Percentiles rank a stretch among this genome's conserved stretches.
Conservation (phyloP, 2,888 invertebrate genomes). For the Orthosia cruda region DNA sequence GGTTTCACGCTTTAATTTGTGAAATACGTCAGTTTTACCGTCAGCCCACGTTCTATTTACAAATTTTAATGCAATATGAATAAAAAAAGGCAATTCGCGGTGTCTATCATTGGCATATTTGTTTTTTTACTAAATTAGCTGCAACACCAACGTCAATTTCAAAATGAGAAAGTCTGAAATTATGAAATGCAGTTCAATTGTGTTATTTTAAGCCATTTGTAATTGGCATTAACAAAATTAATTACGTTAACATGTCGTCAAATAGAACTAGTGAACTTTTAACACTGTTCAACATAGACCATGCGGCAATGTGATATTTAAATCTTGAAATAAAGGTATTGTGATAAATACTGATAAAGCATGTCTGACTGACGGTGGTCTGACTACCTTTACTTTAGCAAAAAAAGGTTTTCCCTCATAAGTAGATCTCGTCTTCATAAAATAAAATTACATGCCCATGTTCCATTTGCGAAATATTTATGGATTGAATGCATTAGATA, state of each 20-base stretch:
- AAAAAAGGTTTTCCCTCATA: not conserved
- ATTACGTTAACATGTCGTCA: not conserved
- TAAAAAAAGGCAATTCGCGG: conserved; percentile 1
- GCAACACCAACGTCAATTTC: not conserved
- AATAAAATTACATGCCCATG: not conserved
- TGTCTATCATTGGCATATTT: conserved; percentile 28
- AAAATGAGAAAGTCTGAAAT: not conserved
- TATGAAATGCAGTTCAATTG: not conserved
- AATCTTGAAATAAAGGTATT: not conserved
- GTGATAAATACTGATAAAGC: not conserved
- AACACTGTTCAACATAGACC: not conserved
- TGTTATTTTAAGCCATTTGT: not conserved
- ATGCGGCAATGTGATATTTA: not conserved
- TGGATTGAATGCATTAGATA: not conserved
- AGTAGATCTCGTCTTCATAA: not conserved
- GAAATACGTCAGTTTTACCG: conserved; percentile 25
- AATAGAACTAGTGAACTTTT: not conserved
- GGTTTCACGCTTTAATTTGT: conserved; percentile 13
- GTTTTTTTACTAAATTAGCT: not conserved
- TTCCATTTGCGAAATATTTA: not conserved
- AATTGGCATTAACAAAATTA: not conserved
- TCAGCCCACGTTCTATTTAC: conserved; percentile 3
- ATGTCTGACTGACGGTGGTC: not conserved
- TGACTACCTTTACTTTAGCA: not conserved
- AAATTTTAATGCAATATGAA: conserved; percentile 18